Conservation (phyloP, 2,888 invertebrate genomes). For the Perizoma affinitatum region DNA sequence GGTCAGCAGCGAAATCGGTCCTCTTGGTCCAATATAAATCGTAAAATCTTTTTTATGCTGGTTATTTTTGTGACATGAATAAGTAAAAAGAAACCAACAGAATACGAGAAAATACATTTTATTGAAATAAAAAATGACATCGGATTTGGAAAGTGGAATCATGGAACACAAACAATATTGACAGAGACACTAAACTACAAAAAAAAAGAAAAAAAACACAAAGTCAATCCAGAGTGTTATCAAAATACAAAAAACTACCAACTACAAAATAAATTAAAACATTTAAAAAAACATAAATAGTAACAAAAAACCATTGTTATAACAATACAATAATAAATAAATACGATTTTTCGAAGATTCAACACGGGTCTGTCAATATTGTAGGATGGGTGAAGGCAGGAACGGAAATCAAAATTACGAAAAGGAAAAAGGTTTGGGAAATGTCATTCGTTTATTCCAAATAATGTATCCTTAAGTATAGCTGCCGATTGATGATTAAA, state of each 20-base stretch:
- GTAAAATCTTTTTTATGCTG: too few species aligned
- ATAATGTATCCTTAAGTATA: slow-evolving; percentile 77
- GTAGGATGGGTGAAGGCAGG: slow-evolving; percentile 54
- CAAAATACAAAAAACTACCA: slow-evolving; percentile 64
- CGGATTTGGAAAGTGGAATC: slow-evolving; percentile 69
- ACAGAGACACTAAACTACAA: slow-evolving; percentile 77
- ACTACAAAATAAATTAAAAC: slow-evolving; percentile 82
- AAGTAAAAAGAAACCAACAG: slow-evolving; percentile 56
- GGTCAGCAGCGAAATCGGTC: too few species aligned
- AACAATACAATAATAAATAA: slow-evolving; percentile 76
- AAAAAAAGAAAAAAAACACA: slow-evolving; percentile 64
- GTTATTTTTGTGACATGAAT: too few species aligned
- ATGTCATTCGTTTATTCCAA: slow-evolving; percentile 82
- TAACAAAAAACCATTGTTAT: slow-evolving; percentile 76
- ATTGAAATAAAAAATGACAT: slow-evolving; percentile 84
- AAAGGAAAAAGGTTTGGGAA: slow-evolving; percentile 29
- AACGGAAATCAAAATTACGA: slow-evolving; percentile 40
- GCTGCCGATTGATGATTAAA: slow-evolving; percentile 76
- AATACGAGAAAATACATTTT: slow-evolving; percentile 72
- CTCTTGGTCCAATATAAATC: too few species aligned
- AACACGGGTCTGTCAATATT: slow-evolving; percentile 85
- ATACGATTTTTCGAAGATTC: slow-evolving; percentile 74
- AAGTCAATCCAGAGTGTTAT: slow-evolving; percentile 64
- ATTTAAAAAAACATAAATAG: slow-evolving; percentile 75
- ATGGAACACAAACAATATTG: slow-evolving; percentile 81